These are phyloP conservation scores for Enoplosus armatus DNA, from an alignment of 2,797 vertebrate species.

Conservation along the genomic window DNA sequence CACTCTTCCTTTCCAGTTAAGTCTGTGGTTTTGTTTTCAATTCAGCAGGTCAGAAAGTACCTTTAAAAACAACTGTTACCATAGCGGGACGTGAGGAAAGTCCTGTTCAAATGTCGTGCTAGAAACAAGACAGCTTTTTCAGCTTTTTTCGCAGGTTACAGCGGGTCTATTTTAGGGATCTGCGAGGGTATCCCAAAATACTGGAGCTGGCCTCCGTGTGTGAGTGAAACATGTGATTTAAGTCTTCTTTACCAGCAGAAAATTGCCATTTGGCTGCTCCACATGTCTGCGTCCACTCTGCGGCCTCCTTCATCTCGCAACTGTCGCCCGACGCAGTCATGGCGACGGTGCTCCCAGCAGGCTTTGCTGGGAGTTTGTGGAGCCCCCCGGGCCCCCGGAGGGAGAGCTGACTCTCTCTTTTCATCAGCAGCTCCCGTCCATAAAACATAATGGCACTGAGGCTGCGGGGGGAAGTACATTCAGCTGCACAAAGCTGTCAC, in stretches of 20 bases:
- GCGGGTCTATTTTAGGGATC: conserved; percentile 32
- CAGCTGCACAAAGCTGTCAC: conserved; percentile 58
- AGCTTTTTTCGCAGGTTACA: conserved; percentile 6
- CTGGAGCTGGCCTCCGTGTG: conserved; percentile 37
- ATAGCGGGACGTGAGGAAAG: not conserved
- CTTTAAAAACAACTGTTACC: not conserved
- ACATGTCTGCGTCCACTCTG: conserved; percentile 37
- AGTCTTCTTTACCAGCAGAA: conserved; percentile 54
- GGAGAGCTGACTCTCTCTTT: conserved; percentile 51
- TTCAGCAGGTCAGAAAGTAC: conserved; percentile 6
- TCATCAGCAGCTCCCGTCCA: conserved; percentile 55
- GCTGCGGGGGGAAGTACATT: conserved; percentile 48
- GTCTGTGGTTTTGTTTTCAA: not conserved
- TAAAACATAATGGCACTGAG: conserved; percentile 63
- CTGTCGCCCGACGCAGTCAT: conserved; percentile 18
- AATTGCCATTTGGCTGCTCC: conserved; percentile 56
- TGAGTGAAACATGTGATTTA: conserved; percentile 72
- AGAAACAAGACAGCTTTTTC: conserved; percentile 19
- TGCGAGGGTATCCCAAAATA: conserved; percentile 54
- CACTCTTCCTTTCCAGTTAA: conserved; percentile 23
- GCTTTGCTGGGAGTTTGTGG: conserved; percentile 39
- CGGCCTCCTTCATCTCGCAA: conserved; percentile 18
- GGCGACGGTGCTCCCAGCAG: conserved; percentile 49
- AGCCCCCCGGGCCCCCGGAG: conserved; percentile 17
- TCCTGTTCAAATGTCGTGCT: not conserved